Evolutionary conservation across 2,113 vertebrate genomes (phyloP).

Genomic region (Coryphaenoides rupestris): DNA sequence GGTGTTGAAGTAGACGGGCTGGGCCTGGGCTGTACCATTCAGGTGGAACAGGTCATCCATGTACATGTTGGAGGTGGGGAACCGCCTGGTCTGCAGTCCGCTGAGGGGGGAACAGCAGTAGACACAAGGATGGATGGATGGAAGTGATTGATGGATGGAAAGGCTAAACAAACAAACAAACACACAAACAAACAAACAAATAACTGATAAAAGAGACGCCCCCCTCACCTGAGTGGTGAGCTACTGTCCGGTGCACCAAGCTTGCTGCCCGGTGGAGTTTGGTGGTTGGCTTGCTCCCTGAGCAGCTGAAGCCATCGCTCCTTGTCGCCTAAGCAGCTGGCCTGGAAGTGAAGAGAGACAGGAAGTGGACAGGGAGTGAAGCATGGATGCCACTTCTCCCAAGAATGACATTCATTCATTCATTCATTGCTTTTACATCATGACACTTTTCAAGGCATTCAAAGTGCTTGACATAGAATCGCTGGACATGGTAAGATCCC

Average conservation of each 20-base stretch:
- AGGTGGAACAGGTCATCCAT: conserved; percentile 76
- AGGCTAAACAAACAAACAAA: neutral
- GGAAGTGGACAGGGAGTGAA: neutral
- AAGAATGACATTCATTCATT: too few species aligned
- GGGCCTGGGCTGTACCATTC: conserved; percentile 18
- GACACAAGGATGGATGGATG: neutral
- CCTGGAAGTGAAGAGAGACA: conserved; percentile 52
- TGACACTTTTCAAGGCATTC: too few species aligned
- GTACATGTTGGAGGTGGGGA: conserved; percentile 77
- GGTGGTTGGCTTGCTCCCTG: conserved; percentile 55
- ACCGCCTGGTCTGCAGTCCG: conserved; percentile 64
- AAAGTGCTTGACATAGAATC: too few species aligned
- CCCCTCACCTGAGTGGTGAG: conserved; percentile 43
- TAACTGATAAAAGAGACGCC: too few species aligned
- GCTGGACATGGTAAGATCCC: too few species aligned
- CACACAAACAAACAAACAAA: too few species aligned
- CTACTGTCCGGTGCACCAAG: conserved; percentile 27
- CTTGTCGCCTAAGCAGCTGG: conserved; percentile 67
- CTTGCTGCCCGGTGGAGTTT: conserved; percentile 32
- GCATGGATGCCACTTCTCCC: neutral
- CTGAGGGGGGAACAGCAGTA: conserved; percentile 49
- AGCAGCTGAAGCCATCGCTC: conserved; percentile 76
- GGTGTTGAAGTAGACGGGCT: conserved; percentile 70
- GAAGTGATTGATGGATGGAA: neutral
- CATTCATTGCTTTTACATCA: too few species aligned